phyloP scores from a whole-genome alignment of 37 sponge, comb jelly and placozoan species.

The Petrosia ficiformis region DNA sequence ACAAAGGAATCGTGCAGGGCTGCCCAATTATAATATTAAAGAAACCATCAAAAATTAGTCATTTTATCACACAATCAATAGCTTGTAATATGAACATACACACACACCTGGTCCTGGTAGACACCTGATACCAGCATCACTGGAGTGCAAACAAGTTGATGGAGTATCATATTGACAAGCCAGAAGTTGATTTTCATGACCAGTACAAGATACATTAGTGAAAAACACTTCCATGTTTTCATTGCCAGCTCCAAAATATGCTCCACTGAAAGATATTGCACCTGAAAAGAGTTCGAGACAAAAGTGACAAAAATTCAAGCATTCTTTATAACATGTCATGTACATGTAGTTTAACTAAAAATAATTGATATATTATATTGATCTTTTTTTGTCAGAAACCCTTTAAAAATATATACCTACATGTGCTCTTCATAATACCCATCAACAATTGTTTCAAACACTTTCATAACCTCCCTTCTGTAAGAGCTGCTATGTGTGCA shows the following conservation, averaged over 20 bases:
- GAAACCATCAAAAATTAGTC: too few species aligned
- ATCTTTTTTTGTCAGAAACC: too few species aligned
- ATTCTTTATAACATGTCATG: too few species aligned
- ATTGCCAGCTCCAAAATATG: background rate
- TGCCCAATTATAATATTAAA: too few species aligned
- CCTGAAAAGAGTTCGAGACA: background rate
- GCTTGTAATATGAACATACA: background rate
- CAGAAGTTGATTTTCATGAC: background rate
- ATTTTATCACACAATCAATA: background rate
- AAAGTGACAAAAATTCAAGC: background rate
- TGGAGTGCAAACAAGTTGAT: background rate
- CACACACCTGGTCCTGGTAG: background rate
- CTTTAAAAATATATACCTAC: too few species aligned
- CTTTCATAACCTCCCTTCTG: background rate
- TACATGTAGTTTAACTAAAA: too few species aligned
- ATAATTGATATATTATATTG: too few species aligned
- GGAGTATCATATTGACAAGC: background rate
- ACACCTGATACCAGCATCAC: conserved; percentile 1
- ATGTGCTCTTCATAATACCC: background rate
- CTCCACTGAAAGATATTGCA: background rate
- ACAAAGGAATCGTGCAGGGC: too few species aligned
- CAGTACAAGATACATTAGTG: background rate
- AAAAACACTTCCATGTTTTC: background rate
- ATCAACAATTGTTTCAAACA: background rate
- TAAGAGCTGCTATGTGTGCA: too few species aligned